Conservation (phyloP, 2,888 invertebrate species). For the Punctoribates punctum region DNA sequence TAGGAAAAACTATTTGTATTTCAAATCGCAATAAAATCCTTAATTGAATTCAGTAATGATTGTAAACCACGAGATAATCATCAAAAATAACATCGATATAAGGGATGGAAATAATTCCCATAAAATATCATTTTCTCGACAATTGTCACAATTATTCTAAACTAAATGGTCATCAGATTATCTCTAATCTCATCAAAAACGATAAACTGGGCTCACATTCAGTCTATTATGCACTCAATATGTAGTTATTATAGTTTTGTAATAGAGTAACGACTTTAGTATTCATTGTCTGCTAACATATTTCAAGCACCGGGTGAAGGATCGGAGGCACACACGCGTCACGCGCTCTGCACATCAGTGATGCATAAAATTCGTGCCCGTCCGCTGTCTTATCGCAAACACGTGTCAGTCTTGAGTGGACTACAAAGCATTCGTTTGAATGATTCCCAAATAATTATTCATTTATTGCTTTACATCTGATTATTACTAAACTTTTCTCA, state of each 20-base stretch:
- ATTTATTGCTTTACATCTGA: constrained; percentile 19
- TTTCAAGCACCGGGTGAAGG: neutral
- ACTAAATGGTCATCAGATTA: constrained; percentile 20
- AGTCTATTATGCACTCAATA: neutral
- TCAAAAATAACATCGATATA: constrained; percentile 12
- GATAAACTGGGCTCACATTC: neutral
- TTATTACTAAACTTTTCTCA: neutral
- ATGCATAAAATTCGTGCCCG: constrained; percentile 11
- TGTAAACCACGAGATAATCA: constrained; percentile 10
- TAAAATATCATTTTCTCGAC: constrained; percentile 15
- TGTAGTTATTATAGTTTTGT: neutral
- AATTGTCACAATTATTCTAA: neutral
- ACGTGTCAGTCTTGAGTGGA: constrained; percentile 29
- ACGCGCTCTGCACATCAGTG: constrained; percentile 20
- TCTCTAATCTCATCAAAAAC: constrained; percentile 28
- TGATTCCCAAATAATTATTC: neutral
- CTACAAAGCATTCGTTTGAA: neutral
- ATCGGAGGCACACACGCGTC: constrained; percentile 11
- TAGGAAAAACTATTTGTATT: too few species aligned
- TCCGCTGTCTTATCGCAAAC: neutral
- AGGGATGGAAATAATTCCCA: neutral
- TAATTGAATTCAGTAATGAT: neutral
- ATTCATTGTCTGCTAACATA: constrained; percentile 1
- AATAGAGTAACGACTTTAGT: constrained; percentile 22
- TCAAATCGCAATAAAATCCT: neutral